A percentile compares a stretch with the other conserved stretches of the same genome.
phyloP scores from a whole-genome alignment of 1,140 invertebrate genomes.

The Parapsyche elsis region DNA sequence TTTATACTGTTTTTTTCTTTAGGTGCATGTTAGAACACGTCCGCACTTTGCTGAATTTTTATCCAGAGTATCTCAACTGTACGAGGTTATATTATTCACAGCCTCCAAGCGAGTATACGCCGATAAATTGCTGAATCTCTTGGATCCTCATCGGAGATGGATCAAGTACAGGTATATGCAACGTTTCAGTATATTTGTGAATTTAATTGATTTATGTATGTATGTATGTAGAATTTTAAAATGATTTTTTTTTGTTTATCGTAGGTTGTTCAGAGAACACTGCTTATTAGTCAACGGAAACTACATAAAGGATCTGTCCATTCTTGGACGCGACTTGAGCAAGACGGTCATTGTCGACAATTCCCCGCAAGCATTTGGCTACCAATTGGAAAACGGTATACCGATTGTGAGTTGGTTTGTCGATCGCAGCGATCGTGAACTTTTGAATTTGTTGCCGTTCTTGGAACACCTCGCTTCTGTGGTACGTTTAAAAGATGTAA shows the following conservation, averaged over 20 bases:
- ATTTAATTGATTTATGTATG: no score
- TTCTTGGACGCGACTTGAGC: slow-evolving; percentile 91
- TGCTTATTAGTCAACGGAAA: slow-evolving; percentile 96
- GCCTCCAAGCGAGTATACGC: slow-evolving; percentile 97
- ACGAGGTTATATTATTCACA: slow-evolving; percentile 97
- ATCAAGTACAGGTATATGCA: slow-evolving; percentile 82
- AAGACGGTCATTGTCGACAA: slow-evolving; percentile 95
- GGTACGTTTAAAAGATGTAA: slow-evolving; percentile 71
- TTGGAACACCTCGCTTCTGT: slow-evolving; percentile 85
- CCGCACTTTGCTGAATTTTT: slow-evolving; percentile 94
- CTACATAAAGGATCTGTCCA: slow-evolving; percentile 96
- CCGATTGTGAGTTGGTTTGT: slow-evolving; percentile 98
- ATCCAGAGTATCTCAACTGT: slow-evolving; percentile 87
- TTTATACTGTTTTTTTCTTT: slow-evolving; percentile 47
- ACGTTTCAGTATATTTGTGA: no score
- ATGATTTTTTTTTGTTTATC: slow-evolving; percentile 8
- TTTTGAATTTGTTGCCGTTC: slow-evolving; percentile 94
- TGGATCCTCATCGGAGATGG: slow-evolving; percentile 89
- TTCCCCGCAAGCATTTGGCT: slow-evolving; percentile 76
- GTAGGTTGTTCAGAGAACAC: slow-evolving; percentile 91
- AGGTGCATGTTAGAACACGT: slow-evolving; percentile 90
- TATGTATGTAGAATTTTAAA: no score
- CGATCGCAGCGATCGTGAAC: slow-evolving; percentile 88
- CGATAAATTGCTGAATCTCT: slow-evolving; percentile 91
- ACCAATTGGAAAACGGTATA: slow-evolving; percentile 94